These are phyloP conservation scores for Conus ventricosus DNA, from an alignment of 1,140 invertebrate species.

Conservation along the genomic window DNA sequence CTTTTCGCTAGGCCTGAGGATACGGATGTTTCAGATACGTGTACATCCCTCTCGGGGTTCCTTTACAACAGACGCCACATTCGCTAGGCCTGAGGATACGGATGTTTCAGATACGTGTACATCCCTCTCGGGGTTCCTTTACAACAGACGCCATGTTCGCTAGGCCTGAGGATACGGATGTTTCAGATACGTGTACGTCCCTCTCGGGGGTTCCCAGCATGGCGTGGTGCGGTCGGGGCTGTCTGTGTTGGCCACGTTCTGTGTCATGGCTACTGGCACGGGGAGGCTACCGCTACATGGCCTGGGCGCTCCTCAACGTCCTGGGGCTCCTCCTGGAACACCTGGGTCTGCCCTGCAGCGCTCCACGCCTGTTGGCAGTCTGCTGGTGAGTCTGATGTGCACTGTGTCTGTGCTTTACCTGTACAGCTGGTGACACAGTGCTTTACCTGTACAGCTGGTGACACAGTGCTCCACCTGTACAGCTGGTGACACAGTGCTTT, in stretches of 20 bases:
- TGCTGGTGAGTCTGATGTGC: neutral
- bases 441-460: too few species aligned
- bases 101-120: constrained; percentile 76
- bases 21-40: constrained; percentile 79
- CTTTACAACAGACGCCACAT: too few species aligned
- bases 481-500: too few species aligned
- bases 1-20: too few species aligned
- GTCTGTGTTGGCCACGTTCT: constrained; percentile 86
- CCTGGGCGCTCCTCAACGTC: constrained; percentile 90
- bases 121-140: too few species aligned
- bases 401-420: too few species aligned
- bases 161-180: neutral
- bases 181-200: constrained; percentile 85
- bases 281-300: constrained; percentile 85
- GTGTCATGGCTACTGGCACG: constrained; percentile 93
- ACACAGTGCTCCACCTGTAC: too few species aligned
- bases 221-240: constrained; percentile 79
- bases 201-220: constrained; percentile 77
- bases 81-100: too few species aligned
- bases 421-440: too few species aligned
- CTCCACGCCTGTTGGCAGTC: neutral
- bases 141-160: too few species aligned
- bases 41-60: too few species aligned
- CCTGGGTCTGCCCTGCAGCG: constrained; percentile 53
- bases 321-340: constrained; percentile 85